Percentiles rank a stretch among this genome's conserved stretches.
phyloP scores from a whole-genome alignment of 2,888 invertebrate species.

The Metacarcinus magister region DNA sequence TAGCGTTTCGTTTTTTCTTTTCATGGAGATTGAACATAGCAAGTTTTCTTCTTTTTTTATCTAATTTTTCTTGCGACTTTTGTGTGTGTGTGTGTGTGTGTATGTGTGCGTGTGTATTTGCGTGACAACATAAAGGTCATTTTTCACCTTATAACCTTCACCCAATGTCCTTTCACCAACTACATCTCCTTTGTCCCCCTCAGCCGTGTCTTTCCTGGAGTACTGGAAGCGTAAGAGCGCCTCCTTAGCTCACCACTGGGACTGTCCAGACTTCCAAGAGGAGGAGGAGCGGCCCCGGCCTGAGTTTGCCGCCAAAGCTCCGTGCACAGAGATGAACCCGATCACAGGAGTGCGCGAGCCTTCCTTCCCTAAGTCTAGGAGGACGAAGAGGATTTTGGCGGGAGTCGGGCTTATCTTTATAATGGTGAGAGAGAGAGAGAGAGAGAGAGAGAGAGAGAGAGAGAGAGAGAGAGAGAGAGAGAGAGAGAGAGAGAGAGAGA shows the following conservation, averaged over 20 bases:
- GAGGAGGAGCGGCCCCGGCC: conserved; percentile 87
- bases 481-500: neutral
- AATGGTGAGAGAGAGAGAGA: conserved; percentile 85
- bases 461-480: neutral
- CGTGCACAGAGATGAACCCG: conserved; percentile 86
- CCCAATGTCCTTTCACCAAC: neutral
- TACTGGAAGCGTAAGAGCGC: conserved; percentile 87
- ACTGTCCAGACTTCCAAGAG: conserved; percentile 87
- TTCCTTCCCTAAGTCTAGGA: conserved; percentile 85
- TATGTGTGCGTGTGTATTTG: neutral
- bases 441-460: neutral
- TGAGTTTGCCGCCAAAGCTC: conserved; percentile 86
- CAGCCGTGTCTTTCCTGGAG: conserved; percentile 87
- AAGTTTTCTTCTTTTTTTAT: no score
- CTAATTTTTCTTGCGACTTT: no score
- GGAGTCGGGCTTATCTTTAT: conserved; percentile 86
- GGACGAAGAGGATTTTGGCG: conserved; percentile 86
- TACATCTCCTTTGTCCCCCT: conserved; percentile 62
- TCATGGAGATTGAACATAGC: no score
- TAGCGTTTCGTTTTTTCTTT: no score
- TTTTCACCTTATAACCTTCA: neutral
- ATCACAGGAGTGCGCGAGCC: conserved; percentile 87
- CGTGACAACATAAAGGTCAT: neutral
- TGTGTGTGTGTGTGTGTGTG: neutral
- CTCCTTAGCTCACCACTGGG: conserved; percentile 87